These are phyloP conservation scores for Polylopha cassiicola DNA, from an alignment of 2,888 invertebrate genomes.

Conservation along the genomic window DNA sequence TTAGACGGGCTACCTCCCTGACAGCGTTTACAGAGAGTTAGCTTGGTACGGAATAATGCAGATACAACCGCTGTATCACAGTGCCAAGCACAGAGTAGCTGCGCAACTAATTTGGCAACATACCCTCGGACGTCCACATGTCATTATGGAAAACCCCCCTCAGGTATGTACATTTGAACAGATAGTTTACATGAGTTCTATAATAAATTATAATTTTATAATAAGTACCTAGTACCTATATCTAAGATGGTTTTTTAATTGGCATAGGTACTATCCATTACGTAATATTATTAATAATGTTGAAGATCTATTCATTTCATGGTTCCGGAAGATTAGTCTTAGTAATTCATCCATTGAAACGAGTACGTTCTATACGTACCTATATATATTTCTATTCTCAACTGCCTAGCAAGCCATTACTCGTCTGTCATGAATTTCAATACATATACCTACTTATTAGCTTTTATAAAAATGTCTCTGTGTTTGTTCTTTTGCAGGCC, in stretches of 20 bases:
- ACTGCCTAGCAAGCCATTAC: no score
- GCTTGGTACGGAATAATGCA: conserved; percentile 71
- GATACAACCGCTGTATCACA: conserved; percentile 65
- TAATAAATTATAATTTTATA: neutral
- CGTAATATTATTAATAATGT: no score
- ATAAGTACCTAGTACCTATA: no score
- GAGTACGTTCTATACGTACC: no score
- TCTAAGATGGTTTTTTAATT: no score
- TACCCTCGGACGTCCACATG: conserved; percentile 65
- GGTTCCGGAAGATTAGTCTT: no score
- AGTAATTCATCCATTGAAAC: no score
- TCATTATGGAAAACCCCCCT: conserved; percentile 68
- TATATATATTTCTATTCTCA: no score
- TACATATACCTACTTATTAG: no score
- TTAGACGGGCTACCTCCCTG: conserved; percentile 67
- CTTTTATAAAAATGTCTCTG: neutral
- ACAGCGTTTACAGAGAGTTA: conserved; percentile 66
- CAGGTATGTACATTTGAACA: conserved; percentile 40
- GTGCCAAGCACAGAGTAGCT: conserved; percentile 63
- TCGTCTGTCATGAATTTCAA: no score
- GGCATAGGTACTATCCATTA: no score
- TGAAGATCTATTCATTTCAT: no score
- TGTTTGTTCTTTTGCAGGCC: conserved; percentile 39
- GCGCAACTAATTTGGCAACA: conserved; percentile 71
- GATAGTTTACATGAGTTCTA: neutral